phyloP scores from a whole-genome alignment of 2,113 vertebrate species.

The Bucco capensis region DNA sequence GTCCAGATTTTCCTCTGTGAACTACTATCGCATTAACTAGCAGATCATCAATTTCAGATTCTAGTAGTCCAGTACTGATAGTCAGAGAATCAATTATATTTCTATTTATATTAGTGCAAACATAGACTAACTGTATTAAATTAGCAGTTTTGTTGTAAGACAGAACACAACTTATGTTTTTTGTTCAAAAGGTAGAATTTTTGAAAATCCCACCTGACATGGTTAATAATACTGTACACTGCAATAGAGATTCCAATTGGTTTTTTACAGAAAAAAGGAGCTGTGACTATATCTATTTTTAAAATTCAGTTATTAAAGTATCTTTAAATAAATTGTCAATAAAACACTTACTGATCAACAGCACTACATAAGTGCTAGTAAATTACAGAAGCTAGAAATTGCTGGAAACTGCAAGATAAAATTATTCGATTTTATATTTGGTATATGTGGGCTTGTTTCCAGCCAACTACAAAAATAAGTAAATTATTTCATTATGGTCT shows the following conservation, averaged over 20 bases:
- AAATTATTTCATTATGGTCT: background rate
- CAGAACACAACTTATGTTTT: background rate
- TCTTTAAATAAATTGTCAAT: background rate
- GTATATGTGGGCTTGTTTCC: slow-evolving; percentile 2
- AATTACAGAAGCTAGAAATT: slow-evolving; percentile 1
- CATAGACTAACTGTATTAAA: background rate
- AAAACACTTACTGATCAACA: slow-evolving; percentile 32
- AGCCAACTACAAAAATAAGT: slow-evolving; percentile 22
- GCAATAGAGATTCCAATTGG: background rate
- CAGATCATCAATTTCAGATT: background rate
- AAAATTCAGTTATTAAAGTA: background rate
- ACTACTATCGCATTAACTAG: background rate
- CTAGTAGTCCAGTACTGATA: background rate
- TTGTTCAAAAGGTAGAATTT: background rate
- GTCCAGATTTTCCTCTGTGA: background rate
- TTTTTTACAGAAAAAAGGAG: background rate
- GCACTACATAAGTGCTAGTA: background rate
- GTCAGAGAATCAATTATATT: background rate
- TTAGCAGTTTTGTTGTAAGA: background rate
- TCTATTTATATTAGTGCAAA: background rate
- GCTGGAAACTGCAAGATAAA: slow-evolving; percentile 27
- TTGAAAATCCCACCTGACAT: background rate
- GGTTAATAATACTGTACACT: background rate
- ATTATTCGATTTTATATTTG: slow-evolving; percentile 5
- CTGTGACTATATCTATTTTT: background rate